phyloP scores from a whole-genome alignment of 2,888 invertebrate genomes.

The Elysia crispata region DNA sequence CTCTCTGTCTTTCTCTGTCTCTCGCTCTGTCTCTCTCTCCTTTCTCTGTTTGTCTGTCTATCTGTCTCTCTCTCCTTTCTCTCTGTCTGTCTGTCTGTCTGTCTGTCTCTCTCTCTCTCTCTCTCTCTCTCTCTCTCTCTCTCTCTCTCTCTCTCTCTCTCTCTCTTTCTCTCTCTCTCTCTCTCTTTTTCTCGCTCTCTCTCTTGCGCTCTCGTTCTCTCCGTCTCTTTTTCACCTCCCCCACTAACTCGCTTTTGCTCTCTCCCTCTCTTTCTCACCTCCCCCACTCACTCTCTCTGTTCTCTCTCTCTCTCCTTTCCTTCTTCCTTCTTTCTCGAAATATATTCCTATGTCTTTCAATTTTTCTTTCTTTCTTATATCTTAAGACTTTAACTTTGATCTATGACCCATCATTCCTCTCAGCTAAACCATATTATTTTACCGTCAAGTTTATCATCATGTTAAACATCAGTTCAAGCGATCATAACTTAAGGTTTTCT shows the following conservation, averaged over 20 bases:
- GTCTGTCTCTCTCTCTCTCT: constrained; percentile 11
- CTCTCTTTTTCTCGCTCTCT: no score
- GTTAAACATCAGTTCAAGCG: no score
- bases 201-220: not conserved
- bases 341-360: not conserved
- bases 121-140: constrained; percentile 5
- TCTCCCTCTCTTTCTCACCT: constrained; percentile 23
- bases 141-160: not conserved
- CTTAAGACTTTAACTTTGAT: no score
- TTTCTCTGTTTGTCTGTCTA: no score
- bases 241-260: constrained; percentile 5
- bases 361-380: not conserved
- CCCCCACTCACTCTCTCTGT: not conserved
- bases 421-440: no score
- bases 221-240: not conserved
- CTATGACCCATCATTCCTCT: no score
- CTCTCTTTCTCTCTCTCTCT: not conserved
- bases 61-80: no score
- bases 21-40: no score
- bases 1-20: no score
- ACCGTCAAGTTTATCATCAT: no score
- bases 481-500: no score
- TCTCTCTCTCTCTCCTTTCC: constrained; percentile 21
- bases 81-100: not conserved
- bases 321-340: not conserved